Evolutionary conservation across 1,140 invertebrate species (phyloP).

Genomic region (Vanessa atalanta): DNA sequence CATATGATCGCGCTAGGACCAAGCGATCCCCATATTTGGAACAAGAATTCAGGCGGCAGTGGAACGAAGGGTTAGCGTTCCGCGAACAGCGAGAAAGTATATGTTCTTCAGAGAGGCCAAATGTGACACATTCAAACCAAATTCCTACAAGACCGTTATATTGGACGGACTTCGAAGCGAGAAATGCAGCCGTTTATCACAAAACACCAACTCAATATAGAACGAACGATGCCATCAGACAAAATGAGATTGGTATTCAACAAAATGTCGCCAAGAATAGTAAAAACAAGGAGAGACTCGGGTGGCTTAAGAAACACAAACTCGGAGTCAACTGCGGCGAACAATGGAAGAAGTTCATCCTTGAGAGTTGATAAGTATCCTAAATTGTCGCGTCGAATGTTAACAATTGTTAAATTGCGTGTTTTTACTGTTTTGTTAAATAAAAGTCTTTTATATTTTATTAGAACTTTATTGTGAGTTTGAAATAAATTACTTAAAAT

Average conservation of each 20-base stretch:
- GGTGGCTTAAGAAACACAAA: constrained; percentile 58
- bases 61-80: constrained; percentile 58
- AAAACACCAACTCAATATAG: constrained; percentile 18
- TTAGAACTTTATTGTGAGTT: constrained; percentile 10
- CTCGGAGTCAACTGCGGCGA: constrained; percentile 48
- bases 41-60: constrained; percentile 62
- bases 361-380: constrained; percentile 42
- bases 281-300: constrained; percentile 35
- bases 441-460: constrained; percentile 33
- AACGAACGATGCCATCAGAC: not conserved
- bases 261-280: not conserved
- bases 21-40: constrained; percentile 54
- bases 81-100: constrained; percentile 31
- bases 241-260: not conserved
- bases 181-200: constrained; percentile 43
- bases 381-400: not conserved
- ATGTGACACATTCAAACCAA: constrained; percentile 19
- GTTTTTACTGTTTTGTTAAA: constrained; percentile 24
- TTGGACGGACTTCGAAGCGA: constrained; percentile 50
- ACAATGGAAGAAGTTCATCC: constrained; percentile 54
- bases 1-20: constrained; percentile 11
- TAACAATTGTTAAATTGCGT: not conserved
- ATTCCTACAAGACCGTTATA: constrained; percentile 30
- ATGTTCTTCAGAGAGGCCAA: constrained; percentile 39
- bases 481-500: not conserved